Evolutionary conservation across 2,888 invertebrate genomes (phyloP).

Genomic region (Andrena praecox): DNA sequence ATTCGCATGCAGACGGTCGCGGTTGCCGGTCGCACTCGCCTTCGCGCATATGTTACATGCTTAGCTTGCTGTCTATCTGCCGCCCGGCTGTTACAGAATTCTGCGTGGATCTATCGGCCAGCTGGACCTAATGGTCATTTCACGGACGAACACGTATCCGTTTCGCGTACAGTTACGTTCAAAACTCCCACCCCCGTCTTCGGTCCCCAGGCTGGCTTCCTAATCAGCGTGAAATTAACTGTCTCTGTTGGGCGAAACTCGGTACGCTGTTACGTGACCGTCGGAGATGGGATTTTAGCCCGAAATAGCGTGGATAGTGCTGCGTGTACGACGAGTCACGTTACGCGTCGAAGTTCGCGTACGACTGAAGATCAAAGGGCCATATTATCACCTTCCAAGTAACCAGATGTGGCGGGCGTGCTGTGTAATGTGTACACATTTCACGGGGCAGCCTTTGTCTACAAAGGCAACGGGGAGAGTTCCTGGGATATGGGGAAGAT

Average conservation of each 20-base stretch:
- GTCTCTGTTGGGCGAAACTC: constrained; percentile 38
- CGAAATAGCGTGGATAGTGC: not conserved
- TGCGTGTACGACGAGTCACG: constrained; percentile 8
- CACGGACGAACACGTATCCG: constrained; percentile 72
- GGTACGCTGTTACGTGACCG: constrained; percentile 36
- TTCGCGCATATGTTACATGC: constrained; percentile 62
- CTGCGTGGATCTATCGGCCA: constrained; percentile 72
- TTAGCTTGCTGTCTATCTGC: constrained; percentile 68
- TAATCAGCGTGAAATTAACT: constrained; percentile 70
- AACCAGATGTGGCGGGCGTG: not conserved
- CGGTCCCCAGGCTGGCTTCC: constrained; percentile 15
- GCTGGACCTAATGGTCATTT: constrained; percentile 74
- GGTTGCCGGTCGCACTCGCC: constrained; percentile 27
- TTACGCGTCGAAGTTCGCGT: not conserved
- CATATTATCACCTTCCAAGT: constrained; percentile 10
- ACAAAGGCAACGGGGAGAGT: not conserved
- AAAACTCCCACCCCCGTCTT: constrained; percentile 52
- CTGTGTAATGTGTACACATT: not conserved
- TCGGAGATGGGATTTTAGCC: constrained; percentile 39
- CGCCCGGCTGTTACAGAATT: constrained; percentile 68
- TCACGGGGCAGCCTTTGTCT: not conserved
- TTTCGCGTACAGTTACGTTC: constrained; percentile 62
- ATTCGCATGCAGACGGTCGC: constrained; percentile 47
- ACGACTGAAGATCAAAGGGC: constrained; percentile 40
- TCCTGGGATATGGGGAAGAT: no score